These are phyloP conservation scores for Camelus bactrianus DNA, from an alignment of 2,113 vertebrate genomes.

Conservation along the genomic window DNA sequence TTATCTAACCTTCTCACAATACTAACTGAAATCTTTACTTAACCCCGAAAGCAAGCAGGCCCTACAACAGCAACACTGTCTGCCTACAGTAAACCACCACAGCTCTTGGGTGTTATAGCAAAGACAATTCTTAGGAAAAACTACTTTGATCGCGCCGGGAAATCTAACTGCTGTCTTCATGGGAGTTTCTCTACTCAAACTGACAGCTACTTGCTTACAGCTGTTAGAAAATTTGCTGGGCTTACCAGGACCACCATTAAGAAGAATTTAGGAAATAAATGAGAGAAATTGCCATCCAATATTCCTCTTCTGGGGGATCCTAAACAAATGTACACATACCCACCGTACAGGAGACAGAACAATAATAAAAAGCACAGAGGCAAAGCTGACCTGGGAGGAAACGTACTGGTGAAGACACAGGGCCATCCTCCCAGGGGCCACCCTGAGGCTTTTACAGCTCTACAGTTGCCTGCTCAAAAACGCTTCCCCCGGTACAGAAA, in stretches of 20 bases:
- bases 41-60: background rate
- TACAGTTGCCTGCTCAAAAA: background rate
- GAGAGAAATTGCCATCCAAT: background rate
- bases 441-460: background rate
- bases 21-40: background rate
- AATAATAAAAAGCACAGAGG: background rate
- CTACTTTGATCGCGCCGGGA: background rate
- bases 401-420: background rate
- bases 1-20: background rate
- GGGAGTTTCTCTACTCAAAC: background rate
- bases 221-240: background rate
- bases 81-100: background rate
- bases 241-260: background rate
- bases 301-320: background rate
- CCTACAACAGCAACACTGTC: background rate
- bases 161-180: background rate
- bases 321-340: background rate
- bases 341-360: background rate
- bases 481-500: background rate
- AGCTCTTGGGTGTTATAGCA: background rate
- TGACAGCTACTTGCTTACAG: background rate
- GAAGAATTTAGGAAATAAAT: constrained; percentile 26
- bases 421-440: background rate
- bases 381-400: background rate
- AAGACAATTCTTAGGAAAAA: background rate